These are phyloP conservation scores for Parauchenoglanis ngamensis DNA, from an alignment of 2,797 vertebrate genomes.

Conservation along the genomic window DNA sequence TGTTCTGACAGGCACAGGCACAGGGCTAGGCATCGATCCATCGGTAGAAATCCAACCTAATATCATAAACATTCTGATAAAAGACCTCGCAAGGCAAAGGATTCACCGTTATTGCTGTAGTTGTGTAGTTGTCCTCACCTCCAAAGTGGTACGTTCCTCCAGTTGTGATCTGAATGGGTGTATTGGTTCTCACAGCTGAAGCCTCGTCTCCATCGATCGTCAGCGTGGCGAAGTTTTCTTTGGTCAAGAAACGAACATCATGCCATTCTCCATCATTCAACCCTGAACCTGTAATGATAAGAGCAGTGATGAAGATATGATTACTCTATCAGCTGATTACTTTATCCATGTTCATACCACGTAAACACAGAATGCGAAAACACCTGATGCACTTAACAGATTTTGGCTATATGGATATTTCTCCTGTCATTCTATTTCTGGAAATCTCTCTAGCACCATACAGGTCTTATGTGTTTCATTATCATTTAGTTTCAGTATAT, in stretches of 20 bases:
- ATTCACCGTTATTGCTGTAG: neutral
- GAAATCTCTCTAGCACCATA: neutral
- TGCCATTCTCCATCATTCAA: constrained; percentile 97
- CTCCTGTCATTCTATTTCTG: neutral
- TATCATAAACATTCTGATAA: neutral
- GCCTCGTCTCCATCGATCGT: constrained; percentile 90
- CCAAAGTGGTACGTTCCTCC: constrained; percentile 91
- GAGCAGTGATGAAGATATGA: neutral
- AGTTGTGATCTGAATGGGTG: constrained; percentile 88
- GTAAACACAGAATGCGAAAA: neutral
- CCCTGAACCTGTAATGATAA: constrained; percentile 75
- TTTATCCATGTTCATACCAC: neutral
- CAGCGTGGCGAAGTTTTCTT: constrained; percentile 91
- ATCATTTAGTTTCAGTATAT: too few relatives aligned
- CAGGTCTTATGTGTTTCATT: too few relatives aligned
- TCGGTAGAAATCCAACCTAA: neutral
- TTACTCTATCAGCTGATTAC: neutral
- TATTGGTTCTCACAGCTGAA: constrained; percentile 85
- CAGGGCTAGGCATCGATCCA: neutral
- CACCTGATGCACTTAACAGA: neutral
- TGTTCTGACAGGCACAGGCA: neutral
- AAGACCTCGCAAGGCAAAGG: too few relatives aligned
- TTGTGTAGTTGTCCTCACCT: constrained; percentile 75
- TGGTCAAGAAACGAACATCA: constrained; percentile 86
- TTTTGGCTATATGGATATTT: neutral